Percentiles rank a stretch among this genome's conserved stretches.
These are phyloP conservation scores for Phthorimaea operculella DNA, from an alignment of 1,140 invertebrate genomes.

Conservation along the genomic window DNA sequence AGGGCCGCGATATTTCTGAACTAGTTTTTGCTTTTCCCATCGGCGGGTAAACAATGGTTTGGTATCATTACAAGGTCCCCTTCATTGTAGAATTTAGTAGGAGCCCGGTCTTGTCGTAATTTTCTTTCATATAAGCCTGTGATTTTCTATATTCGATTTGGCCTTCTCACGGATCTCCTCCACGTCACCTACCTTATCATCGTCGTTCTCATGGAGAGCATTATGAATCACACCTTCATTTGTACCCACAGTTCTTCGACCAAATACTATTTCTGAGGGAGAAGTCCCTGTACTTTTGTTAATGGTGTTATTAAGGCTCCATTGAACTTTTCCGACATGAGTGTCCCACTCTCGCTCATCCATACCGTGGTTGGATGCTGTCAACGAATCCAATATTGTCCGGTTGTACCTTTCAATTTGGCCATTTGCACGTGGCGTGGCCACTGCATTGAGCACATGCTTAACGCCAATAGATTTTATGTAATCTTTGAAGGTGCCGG, in stretches of 20 bases:
- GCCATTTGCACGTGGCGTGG: constrained; percentile 9
- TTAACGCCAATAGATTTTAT: constrained; percentile 7
- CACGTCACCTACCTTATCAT: not conserved
- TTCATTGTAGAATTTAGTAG: constrained; percentile 5
- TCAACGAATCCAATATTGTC: not conserved
- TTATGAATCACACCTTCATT: constrained; percentile 9
- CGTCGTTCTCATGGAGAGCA: constrained; percentile 4
- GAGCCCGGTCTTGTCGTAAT: constrained; percentile 6
- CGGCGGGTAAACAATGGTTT: constrained; percentile 4
- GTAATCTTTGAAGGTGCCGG: constrained; percentile 4
- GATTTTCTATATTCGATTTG: constrained; percentile 6
- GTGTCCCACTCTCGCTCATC: constrained; percentile 10
- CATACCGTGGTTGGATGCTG: constrained; percentile 1
- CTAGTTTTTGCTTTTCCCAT: constrained; percentile 9
- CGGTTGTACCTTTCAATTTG: constrained; percentile 11
- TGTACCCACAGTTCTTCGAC: constrained; percentile 4
- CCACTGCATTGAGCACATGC: constrained; percentile 8
- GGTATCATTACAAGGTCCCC: constrained; percentile 12
- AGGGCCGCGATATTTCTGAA: constrained; percentile 1
- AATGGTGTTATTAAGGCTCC: constrained; percentile 12
- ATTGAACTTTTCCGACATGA: constrained; percentile 10
- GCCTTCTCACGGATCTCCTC: constrained; percentile 2
- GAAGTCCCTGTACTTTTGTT: constrained; percentile 8
- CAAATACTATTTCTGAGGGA: constrained; percentile 10
- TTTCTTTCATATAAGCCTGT: constrained; percentile 6